Evolutionary conservation across 2,113 vertebrate genomes (phyloP).

Genomic region (Poicephalus gulielmi): DNA sequence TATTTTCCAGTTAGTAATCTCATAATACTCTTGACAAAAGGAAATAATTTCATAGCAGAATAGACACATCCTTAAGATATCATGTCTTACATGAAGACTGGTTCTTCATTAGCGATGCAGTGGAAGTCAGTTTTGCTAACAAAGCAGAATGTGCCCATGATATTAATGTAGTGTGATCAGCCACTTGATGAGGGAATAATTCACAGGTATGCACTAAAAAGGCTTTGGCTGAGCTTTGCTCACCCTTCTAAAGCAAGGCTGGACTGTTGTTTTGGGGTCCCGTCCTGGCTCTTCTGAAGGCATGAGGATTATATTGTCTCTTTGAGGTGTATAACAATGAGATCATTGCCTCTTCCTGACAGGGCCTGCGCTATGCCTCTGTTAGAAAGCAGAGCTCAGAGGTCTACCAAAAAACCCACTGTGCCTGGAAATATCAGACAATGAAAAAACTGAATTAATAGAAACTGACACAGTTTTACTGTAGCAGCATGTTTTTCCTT

Average conservation of each 20-base stretch:
- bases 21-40: neutral
- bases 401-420: conserved; percentile 77
- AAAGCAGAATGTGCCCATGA: conserved; percentile 47
- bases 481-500: conserved; percentile 68
- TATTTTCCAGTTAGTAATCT: conserved; percentile 41
- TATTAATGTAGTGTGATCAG: conserved; percentile 31
- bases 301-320: conserved; percentile 44
- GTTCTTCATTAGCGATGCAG: conserved; percentile 33
- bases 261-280: conserved; percentile 65
- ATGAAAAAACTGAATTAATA: conserved; percentile 72
- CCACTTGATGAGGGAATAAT: conserved; percentile 37
- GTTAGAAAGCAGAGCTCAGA: conserved; percentile 73
- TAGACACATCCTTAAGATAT: conserved; percentile 8
- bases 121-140: conserved; percentile 41
- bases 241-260: conserved; percentile 27
- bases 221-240: conserved; percentile 48
- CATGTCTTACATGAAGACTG: conserved; percentile 7
- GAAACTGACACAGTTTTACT: conserved; percentile 69
- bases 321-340: conserved; percentile 66
- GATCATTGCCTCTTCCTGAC: conserved; percentile 49
- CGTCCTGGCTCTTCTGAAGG: conserved; percentile 42
- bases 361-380: conserved; percentile 68
- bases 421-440: conserved; percentile 71
- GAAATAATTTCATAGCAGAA: conserved; percentile 15
- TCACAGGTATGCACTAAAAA: conserved; percentile 18